Evolutionary conservation across 92 coral and sea anemone species (phyloP), one percentile per base, ranked within the genome.

Genomic region (Porites evermanni): DNA sequence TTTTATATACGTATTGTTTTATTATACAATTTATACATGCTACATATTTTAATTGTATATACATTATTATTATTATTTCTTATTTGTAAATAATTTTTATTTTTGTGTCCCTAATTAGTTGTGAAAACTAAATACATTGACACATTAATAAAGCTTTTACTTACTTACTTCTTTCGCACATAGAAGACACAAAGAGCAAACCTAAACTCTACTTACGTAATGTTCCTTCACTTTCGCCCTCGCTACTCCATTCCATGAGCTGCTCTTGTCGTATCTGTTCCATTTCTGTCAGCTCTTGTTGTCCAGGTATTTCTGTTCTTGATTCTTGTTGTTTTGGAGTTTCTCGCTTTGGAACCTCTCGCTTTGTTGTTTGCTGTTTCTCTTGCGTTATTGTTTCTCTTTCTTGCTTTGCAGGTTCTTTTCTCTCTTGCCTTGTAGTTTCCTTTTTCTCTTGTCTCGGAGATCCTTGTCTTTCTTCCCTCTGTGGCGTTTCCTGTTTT

Each of bases 201-300:
- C 6, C 68, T 18, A 72, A 1, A 44, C 52, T 14, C 0, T 44
- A n/a, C 87, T 73, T 63, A 83, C 87, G 87, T 53, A 50, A 61
- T 74, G 80, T 51, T 83, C 70, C 73, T 20, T 73, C 87, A 20
- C 53, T 63, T 64, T 93, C 96, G 18, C 87, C 89, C 70, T 89
- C 93, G 60, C 93, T 94, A 58, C 93, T 86, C 94, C 96, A 94
- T 20, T 94, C 96, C 98, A 93, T 91, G 23, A 92, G 72, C 64
- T 67, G 75, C 47, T 87, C 87, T 64, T 51, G 29, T 23, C 60
- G 72, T 4, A 50, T 50, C 21, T 65, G 80, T 74, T 86, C 52
- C 50, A 26, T 23, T 54, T 64, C 58, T 26, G 59, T 56, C 12
- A 86, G 84, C 70, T 66, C 80, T 58, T 54, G 54, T 19, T 75